Percentiles rank a stretch among this genome's conserved stretches.
phyloP scores from a whole-genome alignment of 2,797 vertebrate species.

The Leptatherina wallacei region DNA sequence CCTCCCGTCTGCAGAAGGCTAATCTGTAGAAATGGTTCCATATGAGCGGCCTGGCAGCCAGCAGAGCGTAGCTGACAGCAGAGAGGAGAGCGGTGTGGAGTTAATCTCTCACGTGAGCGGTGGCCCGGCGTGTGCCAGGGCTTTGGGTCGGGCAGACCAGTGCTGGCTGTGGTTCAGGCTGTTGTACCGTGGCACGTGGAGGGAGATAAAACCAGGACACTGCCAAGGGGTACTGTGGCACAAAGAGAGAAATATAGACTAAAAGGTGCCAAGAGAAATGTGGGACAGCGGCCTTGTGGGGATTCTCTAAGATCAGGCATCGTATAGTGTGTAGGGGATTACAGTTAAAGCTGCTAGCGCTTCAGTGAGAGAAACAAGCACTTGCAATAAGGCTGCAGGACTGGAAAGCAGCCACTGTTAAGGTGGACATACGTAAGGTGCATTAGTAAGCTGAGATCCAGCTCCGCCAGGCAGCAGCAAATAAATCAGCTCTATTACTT shows the following conservation, averaged over 20 bases:
- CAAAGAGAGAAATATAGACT: conserved; percentile 58
- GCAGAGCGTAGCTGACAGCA: conserved; percentile 53
- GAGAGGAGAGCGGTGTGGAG: conserved; percentile 46
- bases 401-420: conserved; percentile 27
- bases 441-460: conserved; percentile 33
- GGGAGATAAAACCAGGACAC: conserved; percentile 58
- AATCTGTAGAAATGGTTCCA: conserved; percentile 51
- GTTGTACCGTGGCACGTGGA: conserved; percentile 49
- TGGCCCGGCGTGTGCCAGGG: conserved; percentile 42
- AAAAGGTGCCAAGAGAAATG: conserved; percentile 59
- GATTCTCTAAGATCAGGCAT: conserved; percentile 51
- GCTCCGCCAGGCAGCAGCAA: conserved; percentile 36
- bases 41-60: conserved; percentile 28
- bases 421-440: conserved; percentile 36
- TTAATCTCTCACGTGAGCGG: conserved; percentile 69
- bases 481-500: conserved; percentile 45
- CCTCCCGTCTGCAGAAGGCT: conserved; percentile 32
- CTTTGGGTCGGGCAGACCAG: conserved; percentile 47
- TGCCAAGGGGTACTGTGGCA: conserved; percentile 52
- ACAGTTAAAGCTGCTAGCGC: conserved; percentile 39
- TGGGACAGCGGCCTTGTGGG: conserved; percentile 61
- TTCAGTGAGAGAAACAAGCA: conserved; percentile 29
- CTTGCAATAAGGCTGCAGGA: conserved; percentile 38
- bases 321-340: conserved; percentile 42
- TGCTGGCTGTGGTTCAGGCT: conserved; percentile 43